Evolutionary conservation across 2,797 vertebrate genomes (phyloP), one percentile per base, ranked within the genome.

Genomic region (Pteropus rufus): DNA sequence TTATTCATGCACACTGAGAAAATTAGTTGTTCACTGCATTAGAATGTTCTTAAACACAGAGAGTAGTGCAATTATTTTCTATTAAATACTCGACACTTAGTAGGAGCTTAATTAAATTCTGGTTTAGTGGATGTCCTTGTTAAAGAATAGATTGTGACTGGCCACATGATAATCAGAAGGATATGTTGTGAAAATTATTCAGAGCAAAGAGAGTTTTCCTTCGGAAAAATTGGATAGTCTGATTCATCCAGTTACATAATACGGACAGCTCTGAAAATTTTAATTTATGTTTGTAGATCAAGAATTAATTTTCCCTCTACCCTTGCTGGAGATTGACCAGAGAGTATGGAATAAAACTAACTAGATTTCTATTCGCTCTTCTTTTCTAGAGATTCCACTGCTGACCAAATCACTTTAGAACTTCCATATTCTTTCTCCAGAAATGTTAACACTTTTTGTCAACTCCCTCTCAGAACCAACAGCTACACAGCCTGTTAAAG

Each of bases 61-160:
- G 34, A 49, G 34, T 14, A 34, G 14, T 23, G 21, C 5, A 31
- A 60, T 64, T 90, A 29, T 39, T 56, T 92, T 46, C 72, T 72
- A 87, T 12, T 34, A 84, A 92, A 76, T 67, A 41, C 16, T 34
- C 81, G 41, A 89, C 24, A 83, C 36, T 95, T 67, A 46, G 21
- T 60, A 70, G 84, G 44, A 76, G 10, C 4, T 69, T 90, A 83
- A 58, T 91, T 93, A 94, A 95, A 90, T 82, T 88, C 70, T 64
- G 41, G 39, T 31, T 34, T 46, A 88, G 26, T 58, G 3, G 44
- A 58, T 75, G 12, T 65, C 46, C 82, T 91, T 79, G 29, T 29
- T 82, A 64, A 88, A 88, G 84, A 31, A 86, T 10, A 39, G 46
- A 69, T 31, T 54, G 14, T 64, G n/a, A 82, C 26, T 85, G 49